These are phyloP conservation scores for Desmodus rotundus DNA, from an alignment of 2,113 vertebrate genomes.

Conservation along the genomic window DNA sequence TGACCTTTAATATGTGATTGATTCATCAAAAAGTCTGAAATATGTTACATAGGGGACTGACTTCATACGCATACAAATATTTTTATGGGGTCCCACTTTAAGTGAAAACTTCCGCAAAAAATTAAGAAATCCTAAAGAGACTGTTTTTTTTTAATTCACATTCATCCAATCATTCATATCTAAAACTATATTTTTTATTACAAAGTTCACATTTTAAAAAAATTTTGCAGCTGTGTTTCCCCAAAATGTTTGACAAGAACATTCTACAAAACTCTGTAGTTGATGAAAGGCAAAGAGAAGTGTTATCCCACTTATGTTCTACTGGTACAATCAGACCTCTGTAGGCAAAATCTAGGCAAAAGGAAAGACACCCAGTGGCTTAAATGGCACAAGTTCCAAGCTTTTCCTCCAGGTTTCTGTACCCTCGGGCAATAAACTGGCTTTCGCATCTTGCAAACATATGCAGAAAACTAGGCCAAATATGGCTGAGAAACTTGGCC, in stretches of 20 bases:
- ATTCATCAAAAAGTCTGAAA: conserved; percentile 57
- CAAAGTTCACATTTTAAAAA: not conserved
- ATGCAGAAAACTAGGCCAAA: conserved; percentile 62
- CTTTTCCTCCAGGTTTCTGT: conserved; percentile 36
- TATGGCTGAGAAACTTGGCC: conserved; percentile 35
- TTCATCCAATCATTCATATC: not conserved
- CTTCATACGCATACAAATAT: not conserved
- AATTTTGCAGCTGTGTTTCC: not conserved
- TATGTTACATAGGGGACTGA: not conserved
- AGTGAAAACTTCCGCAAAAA: not conserved
- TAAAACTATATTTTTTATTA: not conserved
- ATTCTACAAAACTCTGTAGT: not conserved
- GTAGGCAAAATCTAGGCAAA: conserved; percentile 1
- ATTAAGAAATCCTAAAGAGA: not conserved
- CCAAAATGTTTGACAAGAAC: not conserved
- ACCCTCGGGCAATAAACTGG: conserved; percentile 44
- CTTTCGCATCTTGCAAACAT: conserved; percentile 64
- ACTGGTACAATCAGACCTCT: not conserved
- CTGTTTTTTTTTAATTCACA: not conserved
- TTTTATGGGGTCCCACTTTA: not conserved
- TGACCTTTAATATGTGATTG: conserved; percentile 56
- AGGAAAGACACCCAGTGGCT: not conserved
- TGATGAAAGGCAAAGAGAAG: not conserved
- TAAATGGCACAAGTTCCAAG: conserved; percentile 5
- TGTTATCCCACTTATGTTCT: not conserved